phyloP scores from a whole-genome alignment of 2,888 invertebrate genomes.

The Parnassius apollo region DNA sequence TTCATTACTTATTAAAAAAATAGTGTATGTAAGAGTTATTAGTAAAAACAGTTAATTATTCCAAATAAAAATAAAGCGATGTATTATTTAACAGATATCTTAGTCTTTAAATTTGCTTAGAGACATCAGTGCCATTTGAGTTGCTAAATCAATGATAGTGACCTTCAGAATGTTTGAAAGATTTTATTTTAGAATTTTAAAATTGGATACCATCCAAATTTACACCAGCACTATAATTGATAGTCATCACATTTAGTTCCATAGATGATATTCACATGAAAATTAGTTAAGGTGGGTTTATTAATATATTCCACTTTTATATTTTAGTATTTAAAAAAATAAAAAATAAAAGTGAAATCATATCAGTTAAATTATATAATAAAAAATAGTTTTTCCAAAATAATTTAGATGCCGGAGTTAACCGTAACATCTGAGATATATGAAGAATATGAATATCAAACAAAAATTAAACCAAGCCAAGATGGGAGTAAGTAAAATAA shows the following conservation, averaged over 20 bases:
- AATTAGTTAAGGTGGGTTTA: background rate
- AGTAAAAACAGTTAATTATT: too few species aligned
- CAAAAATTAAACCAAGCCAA: conserved; percentile 63
- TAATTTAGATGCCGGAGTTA: conserved; percentile 76
- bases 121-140: conserved; percentile 17
- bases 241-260: conserved; percentile 17
- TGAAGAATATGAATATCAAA: conserved; percentile 84
- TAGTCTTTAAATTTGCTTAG: too few species aligned
- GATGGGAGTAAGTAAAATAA: conserved; percentile 67
- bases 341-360: too few species aligned
- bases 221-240: conserved; percentile 57
- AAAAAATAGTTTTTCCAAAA: conserved; percentile 22
- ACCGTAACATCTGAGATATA: conserved; percentile 88
- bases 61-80: too few species aligned
- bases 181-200: conserved; percentile 75
- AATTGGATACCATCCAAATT: conserved; percentile 73
- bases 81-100: too few species aligned
- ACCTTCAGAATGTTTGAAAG: conserved; percentile 55
- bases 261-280: conserved; percentile 16
- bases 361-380: background rate
- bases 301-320: background rate
- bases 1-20: too few species aligned
- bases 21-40: too few species aligned
- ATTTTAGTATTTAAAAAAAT: too few species aligned
- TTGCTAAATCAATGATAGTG: conserved; percentile 49